Evolutionary conservation across 2,888 invertebrate genomes (phyloP), one percentile per base, ranked within the genome.

Genomic region (Gortyna flavago): DNA sequence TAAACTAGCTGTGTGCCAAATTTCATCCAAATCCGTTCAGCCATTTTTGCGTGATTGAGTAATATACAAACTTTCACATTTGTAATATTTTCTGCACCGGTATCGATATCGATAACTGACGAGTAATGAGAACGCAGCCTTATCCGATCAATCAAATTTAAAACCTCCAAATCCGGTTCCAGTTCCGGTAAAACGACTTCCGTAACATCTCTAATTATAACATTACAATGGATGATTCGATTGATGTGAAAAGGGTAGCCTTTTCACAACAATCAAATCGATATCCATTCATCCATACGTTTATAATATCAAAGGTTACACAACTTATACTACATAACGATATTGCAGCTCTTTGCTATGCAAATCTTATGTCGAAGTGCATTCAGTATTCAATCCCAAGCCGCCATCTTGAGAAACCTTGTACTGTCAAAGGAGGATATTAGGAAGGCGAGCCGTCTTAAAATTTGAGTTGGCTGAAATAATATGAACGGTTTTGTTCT

Each of bases 271-370:
- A n/a, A 68, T 83, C 4, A 21, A 59, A 69, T 61, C 13, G 9
- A 65, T 44, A 29, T 32, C 74, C 6, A 66, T 73, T 70, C 69
- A 59, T 6, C 48, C 70, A 44, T 44, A 44, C 44, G 44, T 44
- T 44, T 13, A 44, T 44, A 44, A 44, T 44, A 44, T 44, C 44
- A 44, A 44, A 44, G 44, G 44, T 13, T 44, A 44, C 51, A 68
- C 32, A n/a, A 59, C 57, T 29, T 3, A n/a, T 74, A 67, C 61
- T 66, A 61, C 6, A 29, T 35, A 41, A 32, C 3, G 13, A 44
- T 13, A 61, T 44, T 54, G 29, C 57, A 65, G 59, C 70, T n/a
- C 85, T 84, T 84, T 84, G 78, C 65, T 25, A 84, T 85, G 85
- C 57, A 72, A 84, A 81, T 84, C n/a, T 72, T 41, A 41, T 5